phyloP scores from a whole-genome alignment of 2,888 invertebrate species.

The Diarsia rubi region DNA sequence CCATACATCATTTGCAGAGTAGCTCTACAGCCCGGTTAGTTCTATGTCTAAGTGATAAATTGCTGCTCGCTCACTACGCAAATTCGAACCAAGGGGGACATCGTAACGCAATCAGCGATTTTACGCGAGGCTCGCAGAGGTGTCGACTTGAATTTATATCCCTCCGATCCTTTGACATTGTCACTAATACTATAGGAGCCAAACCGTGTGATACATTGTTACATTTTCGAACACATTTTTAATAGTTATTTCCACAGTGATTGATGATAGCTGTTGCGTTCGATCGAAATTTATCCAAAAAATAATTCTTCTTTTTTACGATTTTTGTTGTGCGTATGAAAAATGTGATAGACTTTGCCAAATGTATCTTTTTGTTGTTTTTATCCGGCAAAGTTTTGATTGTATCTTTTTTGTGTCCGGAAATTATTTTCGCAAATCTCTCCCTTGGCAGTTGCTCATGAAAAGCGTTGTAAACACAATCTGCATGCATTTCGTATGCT shows the following conservation, averaged over 20 bases:
- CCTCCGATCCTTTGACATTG: slow-evolving; percentile 69
- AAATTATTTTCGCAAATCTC: slow-evolving; percentile 36
- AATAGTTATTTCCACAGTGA: slow-evolving; percentile 52
- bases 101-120: slow-evolving; percentile 85
- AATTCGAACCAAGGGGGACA: slow-evolving; percentile 88
- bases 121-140: slow-evolving; percentile 86
- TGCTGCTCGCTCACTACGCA: slow-evolving; percentile 86
- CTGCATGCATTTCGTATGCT: slow-evolving; percentile 53
- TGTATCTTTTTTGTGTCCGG: slow-evolving; percentile 42
- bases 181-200: slow-evolving; percentile 36
- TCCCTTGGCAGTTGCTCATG: slow-evolving; percentile 35
- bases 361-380: slow-evolving; percentile 46
- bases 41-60: slow-evolving; percentile 90
- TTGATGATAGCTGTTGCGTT: slow-evolving; percentile 53
- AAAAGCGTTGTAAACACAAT: slow-evolving; percentile 53
- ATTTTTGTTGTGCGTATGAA: slow-evolving; percentile 35
- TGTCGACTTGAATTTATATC: slow-evolving; percentile 81
- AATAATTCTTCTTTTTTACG: slow-evolving; percentile 15
- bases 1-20: slow-evolving; percentile 82
- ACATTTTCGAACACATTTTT: slow-evolving; percentile 44
- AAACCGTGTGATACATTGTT: slow-evolving; percentile 38
- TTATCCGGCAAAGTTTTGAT: slow-evolving; percentile 41
- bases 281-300: slow-evolving; percentile 44
- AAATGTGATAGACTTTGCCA: slow-evolving; percentile 32
- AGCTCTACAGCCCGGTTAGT: slow-evolving; percentile 81